These are phyloP conservation scores for Balearica regulorum DNA, from an alignment of 2,797 vertebrate species.

Conservation along the genomic window DNA sequence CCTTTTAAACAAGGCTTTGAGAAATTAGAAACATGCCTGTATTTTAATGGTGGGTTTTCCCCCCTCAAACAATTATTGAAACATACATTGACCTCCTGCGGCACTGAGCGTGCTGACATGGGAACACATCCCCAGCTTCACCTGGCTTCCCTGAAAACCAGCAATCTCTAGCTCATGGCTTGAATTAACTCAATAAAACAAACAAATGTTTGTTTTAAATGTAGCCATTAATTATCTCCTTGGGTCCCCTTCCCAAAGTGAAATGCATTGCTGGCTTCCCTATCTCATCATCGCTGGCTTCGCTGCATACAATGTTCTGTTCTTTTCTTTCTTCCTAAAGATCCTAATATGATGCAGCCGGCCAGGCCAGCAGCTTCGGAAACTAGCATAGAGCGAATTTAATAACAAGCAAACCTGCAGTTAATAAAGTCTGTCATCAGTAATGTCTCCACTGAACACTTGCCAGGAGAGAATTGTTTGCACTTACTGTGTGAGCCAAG, in stretches of 20 bases:
- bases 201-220: constrained; percentile 46
- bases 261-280: neutral
- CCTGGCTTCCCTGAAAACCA: constrained; percentile 18
- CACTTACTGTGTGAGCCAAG: constrained; percentile 66
- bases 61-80: neutral
- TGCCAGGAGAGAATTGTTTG: constrained; percentile 63
- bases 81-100: neutral
- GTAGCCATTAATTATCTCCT: constrained; percentile 31
- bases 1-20: neutral
- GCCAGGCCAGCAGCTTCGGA: constrained; percentile 53
- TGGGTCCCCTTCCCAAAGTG: neutral
- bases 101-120: neutral
- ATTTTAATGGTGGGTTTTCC: neutral
- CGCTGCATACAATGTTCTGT: constrained; percentile 44
- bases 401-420: constrained; percentile 62
- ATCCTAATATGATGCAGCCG: constrained; percentile 36
- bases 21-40: constrained; percentile 25
- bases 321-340: constrained; percentile 53
- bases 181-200: constrained; percentile 6
- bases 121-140: constrained; percentile 19
- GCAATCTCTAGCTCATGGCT: neutral
- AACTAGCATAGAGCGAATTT: constrained; percentile 38
- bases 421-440: constrained; percentile 68
- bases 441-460: constrained; percentile 55
- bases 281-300: constrained; percentile 29